Evolutionary conservation across 1,140 invertebrate species (phyloP).

Genomic region (Reticulitermes speratus): DNA sequence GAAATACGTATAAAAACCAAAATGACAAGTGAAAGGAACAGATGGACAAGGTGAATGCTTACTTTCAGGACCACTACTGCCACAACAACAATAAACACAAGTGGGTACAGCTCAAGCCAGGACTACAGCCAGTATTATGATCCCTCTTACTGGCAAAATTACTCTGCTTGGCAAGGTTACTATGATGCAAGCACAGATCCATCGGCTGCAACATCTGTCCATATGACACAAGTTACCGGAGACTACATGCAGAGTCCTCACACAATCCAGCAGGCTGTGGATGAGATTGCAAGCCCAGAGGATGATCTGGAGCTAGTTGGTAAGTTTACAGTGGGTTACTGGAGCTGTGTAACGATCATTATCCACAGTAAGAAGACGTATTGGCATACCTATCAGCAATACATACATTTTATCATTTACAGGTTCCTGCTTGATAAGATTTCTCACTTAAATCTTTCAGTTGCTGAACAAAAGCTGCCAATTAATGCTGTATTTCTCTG

Average conservation of each 20-base stretch:
- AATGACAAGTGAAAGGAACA: too few species aligned
- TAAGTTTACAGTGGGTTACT: constrained; percentile 41
- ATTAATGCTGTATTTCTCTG: too few species aligned
- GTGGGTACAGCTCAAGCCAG: constrained; percentile 26
- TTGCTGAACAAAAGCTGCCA: too few species aligned
- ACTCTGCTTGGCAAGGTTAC: constrained; percentile 55
- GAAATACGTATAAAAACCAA: too few species aligned
- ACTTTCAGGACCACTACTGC: not conserved
- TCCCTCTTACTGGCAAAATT: constrained; percentile 72
- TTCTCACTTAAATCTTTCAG: too few species aligned
- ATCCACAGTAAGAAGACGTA: too few species aligned
- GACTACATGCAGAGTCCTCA: constrained; percentile 32
- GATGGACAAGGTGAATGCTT: not conserved
- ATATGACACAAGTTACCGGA: not conserved
- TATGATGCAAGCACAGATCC: constrained; percentile 40
- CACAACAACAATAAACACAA: constrained; percentile 27
- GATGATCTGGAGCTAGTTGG: constrained; percentile 65
- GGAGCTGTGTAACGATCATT: not conserved
- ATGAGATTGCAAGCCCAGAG: constrained; percentile 45
- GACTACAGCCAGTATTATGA: constrained; percentile 42
- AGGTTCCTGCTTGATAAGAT: too few species aligned
- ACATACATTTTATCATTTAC: too few species aligned
- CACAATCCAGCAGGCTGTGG: constrained; percentile 36
- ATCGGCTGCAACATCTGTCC: constrained; percentile 33
- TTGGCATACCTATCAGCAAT: too few species aligned